A percentile compares a stretch with the other conserved stretches of the same genome.
Conservation (phyloP, 1,140 invertebrate species). For the Drosophila asahinai region DNA sequence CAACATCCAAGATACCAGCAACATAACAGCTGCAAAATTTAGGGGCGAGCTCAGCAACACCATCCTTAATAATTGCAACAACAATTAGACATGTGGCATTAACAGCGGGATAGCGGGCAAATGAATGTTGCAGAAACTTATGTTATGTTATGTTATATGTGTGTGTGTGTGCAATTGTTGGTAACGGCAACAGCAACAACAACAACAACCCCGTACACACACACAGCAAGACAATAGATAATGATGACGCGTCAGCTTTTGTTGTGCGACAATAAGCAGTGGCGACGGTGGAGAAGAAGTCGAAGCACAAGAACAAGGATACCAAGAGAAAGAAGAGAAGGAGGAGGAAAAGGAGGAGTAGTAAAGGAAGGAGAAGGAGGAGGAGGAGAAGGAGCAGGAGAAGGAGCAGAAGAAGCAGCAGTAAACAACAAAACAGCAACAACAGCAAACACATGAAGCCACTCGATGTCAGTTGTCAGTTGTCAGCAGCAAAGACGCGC, state of each 20-base stretch:
- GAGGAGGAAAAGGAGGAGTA: not conserved
- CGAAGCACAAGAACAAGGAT: constrained; percentile 28
- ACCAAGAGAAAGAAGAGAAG: constrained; percentile 3
- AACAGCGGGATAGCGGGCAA: not conserved
- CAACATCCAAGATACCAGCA: too few relatives aligned
- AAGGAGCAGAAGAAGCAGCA: not conserved
- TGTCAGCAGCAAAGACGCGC: constrained; percentile 61
- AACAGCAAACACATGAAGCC: constrained; percentile 39
- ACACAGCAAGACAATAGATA: constrained; percentile 66
- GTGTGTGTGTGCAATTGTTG: constrained; percentile 34
- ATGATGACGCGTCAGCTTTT: constrained; percentile 79
- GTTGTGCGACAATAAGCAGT: constrained; percentile 69
- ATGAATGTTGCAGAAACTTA: constrained; percentile 3
- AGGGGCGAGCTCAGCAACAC: too few relatives aligned
- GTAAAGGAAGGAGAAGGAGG: not conserved
- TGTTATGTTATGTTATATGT: constrained; percentile 13
- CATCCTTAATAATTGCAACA: not conserved
- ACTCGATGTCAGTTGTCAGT: constrained; percentile 75
- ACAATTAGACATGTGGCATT: not conserved
- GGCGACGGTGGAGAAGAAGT: not conserved
- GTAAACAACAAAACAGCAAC: constrained; percentile 7
- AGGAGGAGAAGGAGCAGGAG: not conserved
- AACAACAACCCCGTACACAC: constrained; percentile 8
- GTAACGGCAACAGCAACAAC: constrained; percentile 7
- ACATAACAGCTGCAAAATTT: too few relatives aligned